These are phyloP conservation scores for Pseudococcus viburni DNA, from an alignment of 2,888 invertebrate species.

Conservation along the genomic window DNA sequence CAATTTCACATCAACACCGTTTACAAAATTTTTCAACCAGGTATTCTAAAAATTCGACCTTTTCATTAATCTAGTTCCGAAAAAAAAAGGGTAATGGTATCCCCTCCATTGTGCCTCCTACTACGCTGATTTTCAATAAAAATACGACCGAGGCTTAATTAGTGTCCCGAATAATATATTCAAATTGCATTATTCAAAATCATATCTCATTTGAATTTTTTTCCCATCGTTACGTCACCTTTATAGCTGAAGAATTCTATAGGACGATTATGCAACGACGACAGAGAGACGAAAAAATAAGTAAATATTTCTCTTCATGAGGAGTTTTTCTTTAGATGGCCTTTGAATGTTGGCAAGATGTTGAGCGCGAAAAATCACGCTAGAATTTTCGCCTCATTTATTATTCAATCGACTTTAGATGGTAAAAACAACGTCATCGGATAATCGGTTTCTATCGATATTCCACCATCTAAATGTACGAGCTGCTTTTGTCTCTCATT, in stretches of 20 bases:
- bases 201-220: slow-evolving; percentile 47
- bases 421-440: background rate
- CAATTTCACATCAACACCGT: background rate
- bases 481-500: background rate
- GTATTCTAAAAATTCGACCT: background rate
- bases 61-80: background rate
- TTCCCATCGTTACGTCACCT: background rate
- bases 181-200: slow-evolving; percentile 46
- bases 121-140: slow-evolving; percentile 26
- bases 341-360: background rate
- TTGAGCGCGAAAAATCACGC: background rate
- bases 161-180: slow-evolving; percentile 52
- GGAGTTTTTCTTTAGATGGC: background rate
- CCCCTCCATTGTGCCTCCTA: background rate
- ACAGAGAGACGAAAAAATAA: background rate
- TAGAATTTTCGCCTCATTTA: slow-evolving; percentile 7
- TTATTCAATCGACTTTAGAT: slow-evolving; percentile 7
- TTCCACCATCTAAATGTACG: background rate
- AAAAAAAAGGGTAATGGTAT: background rate
- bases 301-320: background rate
- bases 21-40: background rate
- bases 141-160: slow-evolving; percentile 36
- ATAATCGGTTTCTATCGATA: slow-evolving; percentile 1
- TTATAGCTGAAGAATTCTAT: background rate
- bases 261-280: slow-evolving; percentile 3